Conservation (phyloP, 2,113 vertebrate genomes). For the Equus przewalskii region DNA sequence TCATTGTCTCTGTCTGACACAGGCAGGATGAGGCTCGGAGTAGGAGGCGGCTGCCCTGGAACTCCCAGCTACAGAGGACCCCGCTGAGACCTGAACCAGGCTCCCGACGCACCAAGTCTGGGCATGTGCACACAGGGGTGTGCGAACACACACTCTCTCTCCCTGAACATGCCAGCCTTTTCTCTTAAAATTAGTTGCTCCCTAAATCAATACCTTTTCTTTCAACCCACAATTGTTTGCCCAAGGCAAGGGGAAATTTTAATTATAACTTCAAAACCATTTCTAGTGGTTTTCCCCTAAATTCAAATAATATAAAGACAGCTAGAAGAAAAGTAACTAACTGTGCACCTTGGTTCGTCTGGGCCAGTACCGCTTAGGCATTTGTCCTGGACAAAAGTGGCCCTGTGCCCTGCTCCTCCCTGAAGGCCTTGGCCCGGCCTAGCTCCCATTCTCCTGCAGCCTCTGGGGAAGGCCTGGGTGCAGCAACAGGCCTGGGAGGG, state of each 20-base stretch:
- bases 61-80: accelerated
- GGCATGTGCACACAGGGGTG: no score
- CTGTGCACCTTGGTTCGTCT: not conserved
- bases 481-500: not conserved
- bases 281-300: not conserved
- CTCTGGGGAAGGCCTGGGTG: not conserved
- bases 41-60: not conserved
- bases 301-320: not conserved
- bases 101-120: not conserved
- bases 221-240: not conserved
- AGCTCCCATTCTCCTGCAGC: not conserved
- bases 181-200: not conserved
- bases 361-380: not conserved
- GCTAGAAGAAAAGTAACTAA: not conserved
- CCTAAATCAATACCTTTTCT: not conserved
- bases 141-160: not conserved
- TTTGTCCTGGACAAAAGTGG: not conserved
- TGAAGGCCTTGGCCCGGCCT: not conserved
- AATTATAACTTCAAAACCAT: conserved; percentile 53
- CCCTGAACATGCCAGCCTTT: not conserved
- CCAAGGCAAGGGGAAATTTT: conserved; percentile 41
- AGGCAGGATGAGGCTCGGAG: not conserved
- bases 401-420: not conserved
- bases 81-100: not conserved
- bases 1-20: not conserved